Conservation (phyloP, 53 echinoderm and acorn worm genomes). For the Holothuria scabra region DNA sequence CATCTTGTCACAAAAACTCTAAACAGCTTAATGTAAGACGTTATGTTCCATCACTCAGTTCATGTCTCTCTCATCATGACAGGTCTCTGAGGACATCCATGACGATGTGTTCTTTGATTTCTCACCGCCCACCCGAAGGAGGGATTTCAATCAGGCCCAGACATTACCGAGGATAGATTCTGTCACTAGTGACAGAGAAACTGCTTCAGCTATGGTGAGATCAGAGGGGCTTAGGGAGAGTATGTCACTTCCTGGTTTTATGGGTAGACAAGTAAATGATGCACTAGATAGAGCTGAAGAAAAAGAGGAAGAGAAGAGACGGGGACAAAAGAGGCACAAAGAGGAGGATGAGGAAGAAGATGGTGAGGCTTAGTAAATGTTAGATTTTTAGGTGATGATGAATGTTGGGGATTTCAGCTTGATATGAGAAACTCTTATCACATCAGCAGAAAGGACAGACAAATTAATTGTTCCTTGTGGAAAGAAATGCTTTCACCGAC, state of each 20-base stretch:
- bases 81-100: conserved; percentile 84
- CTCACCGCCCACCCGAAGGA: conserved; percentile 81
- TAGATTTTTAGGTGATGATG: neutral
- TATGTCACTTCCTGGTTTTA: conserved; percentile 62
- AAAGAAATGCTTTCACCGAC: too few species aligned
- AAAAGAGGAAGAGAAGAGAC: neutral
- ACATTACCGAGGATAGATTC: conserved; percentile 46
- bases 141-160: conserved; percentile 9
- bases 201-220: conserved; percentile 42
- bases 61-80: neutral
- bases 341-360: conserved; percentile 38
- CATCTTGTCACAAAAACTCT: too few species aligned
- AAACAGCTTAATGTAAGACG: neutral
- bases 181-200: conserved; percentile 46
- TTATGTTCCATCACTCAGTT: conserved; percentile 6
- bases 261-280: conserved; percentile 28
- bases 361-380: neutral
- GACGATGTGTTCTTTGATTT: conserved; percentile 98
- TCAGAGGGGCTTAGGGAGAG: conserved; percentile 60
- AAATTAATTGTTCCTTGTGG: too few species aligned
- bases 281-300: neutral
- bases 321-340: neutral
- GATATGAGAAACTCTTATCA: neutral
- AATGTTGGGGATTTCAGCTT: neutral
- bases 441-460: too few species aligned